Evolutionary conservation across 1,140 invertebrate species (phyloP), one percentile per base, ranked within the genome.

Genomic region (Cotesia typhae): DNA sequence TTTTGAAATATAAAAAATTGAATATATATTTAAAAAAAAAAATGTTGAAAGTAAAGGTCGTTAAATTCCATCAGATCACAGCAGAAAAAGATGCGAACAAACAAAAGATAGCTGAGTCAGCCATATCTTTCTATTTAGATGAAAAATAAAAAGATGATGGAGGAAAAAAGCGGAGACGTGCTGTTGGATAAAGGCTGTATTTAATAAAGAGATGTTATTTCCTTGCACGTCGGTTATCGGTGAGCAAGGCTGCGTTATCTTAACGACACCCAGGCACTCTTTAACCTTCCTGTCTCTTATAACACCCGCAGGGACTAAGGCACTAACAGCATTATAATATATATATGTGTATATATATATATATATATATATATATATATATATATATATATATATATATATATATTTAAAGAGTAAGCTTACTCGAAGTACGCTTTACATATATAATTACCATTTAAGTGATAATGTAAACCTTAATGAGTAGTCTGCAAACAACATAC

Each of bases 201-300:
- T 77, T 77, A 80, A 81, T 82, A 82, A 82, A 82, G 76, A 80
- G 74, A 81, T 81, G 80, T 81, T 80, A 81, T 81, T 78, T 79
- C 73, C 73, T 68, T 67, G 67, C 63, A 38, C 67, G 64, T 51
- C 14, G 69, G 57, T 71, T 63, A 71, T 71, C 69, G 41, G 20
- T 37, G 55, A 14, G 69, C 35, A 67, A 52, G 10, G n/a, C 35
- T 20, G 10, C 47, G 53, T 63, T 70, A 74, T 74, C 73, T 74
- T 74, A 61, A 74, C 63, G 61, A 63, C 64, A 63, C 37, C 20
- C 14, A 35, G 38, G 41, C 41, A 60, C 64, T 63, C 73, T 64
- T 74, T 74, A 74, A 70, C 64, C 73, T 67, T 67, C 53, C 47
- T 53, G 68, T 57, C 67, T 61, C 67, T 71, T 61, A 67, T 65